Percentiles rank a stretch among this genome's conserved stretches.
phyloP scores from a whole-genome alignment of 2,797 vertebrate genomes.

The Fundulus diaphanus region DNA sequence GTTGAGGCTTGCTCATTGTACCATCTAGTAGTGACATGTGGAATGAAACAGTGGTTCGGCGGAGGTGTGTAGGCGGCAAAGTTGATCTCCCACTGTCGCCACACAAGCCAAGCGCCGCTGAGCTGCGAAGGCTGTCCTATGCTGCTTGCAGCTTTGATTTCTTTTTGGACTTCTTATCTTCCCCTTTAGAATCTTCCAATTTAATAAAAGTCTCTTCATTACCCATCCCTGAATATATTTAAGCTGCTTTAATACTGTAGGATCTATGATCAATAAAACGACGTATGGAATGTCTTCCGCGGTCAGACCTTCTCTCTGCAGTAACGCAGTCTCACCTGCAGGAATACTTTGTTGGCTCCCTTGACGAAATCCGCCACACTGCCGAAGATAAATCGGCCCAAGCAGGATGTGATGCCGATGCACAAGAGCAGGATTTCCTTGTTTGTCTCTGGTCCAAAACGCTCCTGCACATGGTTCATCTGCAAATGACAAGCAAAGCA shows the following conservation, averaged over 20 bases:
- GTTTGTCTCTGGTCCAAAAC: constrained; percentile 75
- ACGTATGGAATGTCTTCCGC: no score
- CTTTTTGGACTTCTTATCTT: background rate
- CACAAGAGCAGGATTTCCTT: constrained; percentile 92
- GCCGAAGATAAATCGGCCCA: constrained; percentile 92
- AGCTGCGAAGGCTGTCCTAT: no score
- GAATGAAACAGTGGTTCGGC: no score
- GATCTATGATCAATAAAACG: background rate
- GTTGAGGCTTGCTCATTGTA: no score
- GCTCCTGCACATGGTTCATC: constrained; percentile 92
- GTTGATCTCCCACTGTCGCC: no score
- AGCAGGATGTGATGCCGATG: constrained; percentile 91
- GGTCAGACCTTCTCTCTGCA: background rate
- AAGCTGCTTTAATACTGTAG: no score
- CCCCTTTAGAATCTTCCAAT: background rate
- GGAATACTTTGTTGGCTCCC: constrained; percentile 92
- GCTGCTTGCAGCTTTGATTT: no score
- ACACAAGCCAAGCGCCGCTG: no score
- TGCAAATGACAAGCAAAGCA: constrained; percentile 56
- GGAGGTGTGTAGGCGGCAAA: no score
- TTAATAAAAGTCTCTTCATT: no score
- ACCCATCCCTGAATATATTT: no score
- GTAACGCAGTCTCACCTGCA: constrained; percentile 85
- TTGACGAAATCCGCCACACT: constrained; percentile 89
- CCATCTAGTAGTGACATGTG: no score